A percentile compares a stretch with the other conserved stretches of the same genome.
These are phyloP conservation scores for Urophycis tenuis DNA, from an alignment of 2,797 vertebrate genomes.

Conservation along the genomic window DNA sequence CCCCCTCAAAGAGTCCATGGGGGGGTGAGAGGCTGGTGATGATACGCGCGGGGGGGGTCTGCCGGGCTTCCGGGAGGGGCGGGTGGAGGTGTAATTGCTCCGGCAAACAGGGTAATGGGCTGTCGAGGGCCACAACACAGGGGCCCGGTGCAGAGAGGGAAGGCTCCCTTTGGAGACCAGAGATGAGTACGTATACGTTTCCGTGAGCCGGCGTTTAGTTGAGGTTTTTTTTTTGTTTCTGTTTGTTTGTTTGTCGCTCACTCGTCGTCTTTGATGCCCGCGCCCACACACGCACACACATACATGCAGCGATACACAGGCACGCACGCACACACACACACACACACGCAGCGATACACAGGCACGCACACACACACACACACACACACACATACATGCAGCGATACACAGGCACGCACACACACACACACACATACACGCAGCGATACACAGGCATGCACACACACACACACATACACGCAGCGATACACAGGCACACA, in stretches of 20 bases:
- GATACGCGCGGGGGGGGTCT: neutral
- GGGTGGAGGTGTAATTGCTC: neutral
- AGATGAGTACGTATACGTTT: neutral
- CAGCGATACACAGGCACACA: no score
- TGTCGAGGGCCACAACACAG: neutral
- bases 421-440: no score
- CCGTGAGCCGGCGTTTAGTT: neutral
- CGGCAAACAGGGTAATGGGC: neutral
- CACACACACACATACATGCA: no score
- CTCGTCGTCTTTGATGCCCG: neutral
- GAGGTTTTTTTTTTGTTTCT: no score
- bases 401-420: no score
- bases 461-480: no score
- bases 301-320: neutral
- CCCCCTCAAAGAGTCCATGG: slow-evolving; percentile 29
- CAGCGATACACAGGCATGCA: no score
- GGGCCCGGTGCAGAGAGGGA: neutral
- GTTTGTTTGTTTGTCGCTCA: no score
- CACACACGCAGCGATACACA: neutral
- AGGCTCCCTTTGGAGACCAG: neutral
- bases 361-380: neutral
- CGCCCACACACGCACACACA: no score
- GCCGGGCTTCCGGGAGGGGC: neutral
- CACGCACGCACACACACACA: neutral
- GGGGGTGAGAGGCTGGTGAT: slow-evolving; percentile 9